Evolutionary conservation across 2,797 vertebrate genomes (phyloP).

Genomic region (Strix occidentalis): DNA sequence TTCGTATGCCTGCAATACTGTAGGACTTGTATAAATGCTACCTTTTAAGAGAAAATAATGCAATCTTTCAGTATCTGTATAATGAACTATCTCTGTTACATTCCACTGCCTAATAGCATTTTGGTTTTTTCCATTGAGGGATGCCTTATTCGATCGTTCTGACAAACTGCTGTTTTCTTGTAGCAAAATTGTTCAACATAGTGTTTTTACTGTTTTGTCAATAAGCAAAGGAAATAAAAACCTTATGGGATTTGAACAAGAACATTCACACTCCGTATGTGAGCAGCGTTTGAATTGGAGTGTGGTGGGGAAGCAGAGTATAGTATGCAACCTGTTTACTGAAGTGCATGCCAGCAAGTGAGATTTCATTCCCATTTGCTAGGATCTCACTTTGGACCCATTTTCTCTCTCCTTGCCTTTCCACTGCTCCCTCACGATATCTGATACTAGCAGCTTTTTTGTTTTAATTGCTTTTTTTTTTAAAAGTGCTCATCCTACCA

Average conservation of each 20-base stretch:
- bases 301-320: constrained; percentile 32
- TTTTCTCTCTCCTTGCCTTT: constrained; percentile 19
- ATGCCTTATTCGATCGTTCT: constrained; percentile 31
- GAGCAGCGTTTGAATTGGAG: constrained; percentile 65
- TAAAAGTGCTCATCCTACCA: neutral
- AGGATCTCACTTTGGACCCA: neutral
- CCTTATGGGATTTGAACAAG: constrained; percentile 62
- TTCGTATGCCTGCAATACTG: neutral
- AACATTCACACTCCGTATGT: constrained; percentile 70
- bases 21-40: constrained; percentile 13
- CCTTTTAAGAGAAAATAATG: constrained; percentile 44
- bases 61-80: neutral
- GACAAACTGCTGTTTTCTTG: constrained; percentile 68
- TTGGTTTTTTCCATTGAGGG: constrained; percentile 22
- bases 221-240: constrained; percentile 65
- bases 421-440: neutral
- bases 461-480: neutral
- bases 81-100: constrained; percentile 22
- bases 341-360: constrained; percentile 21
- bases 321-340: constrained; percentile 34
- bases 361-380: constrained; percentile 10
- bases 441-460: neutral
- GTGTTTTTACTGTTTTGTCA: constrained; percentile 67
- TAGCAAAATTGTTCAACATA: constrained; percentile 59
- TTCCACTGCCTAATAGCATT: neutral